Evolutionary conservation across 2,888 invertebrate genomes (phyloP), one percentile per base, ranked within the genome.

Genomic region (Adelognathus sp.): DNA sequence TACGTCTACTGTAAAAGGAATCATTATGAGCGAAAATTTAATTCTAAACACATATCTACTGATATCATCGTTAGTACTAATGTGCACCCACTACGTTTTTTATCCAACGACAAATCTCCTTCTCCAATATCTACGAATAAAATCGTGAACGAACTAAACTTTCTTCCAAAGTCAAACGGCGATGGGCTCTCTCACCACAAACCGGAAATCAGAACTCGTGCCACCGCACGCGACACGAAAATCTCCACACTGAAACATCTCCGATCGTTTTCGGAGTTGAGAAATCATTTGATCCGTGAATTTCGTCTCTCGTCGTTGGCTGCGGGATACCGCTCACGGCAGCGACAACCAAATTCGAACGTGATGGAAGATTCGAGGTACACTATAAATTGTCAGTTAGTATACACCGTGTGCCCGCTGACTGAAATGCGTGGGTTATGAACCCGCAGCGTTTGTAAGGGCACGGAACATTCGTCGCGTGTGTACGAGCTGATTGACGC

Each of bases 301-400:
- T 39, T 60, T n/a, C 66, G 31, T 60, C 39, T 64, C 36, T 50
- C 6, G n/a, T n/a, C n/a, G n/a, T n/a, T 52, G 50, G 16, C 44
- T 46, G 58, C 14, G 56, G 46, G n/a, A n/a, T 56, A 24, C 31
- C 33, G 44, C 56, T 56, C 56, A 54, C 54, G 29, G 41, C 31
- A 33, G 27, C 44, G 36, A 73, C 58, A 33, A n/a, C 31, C 69
- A 46, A 67, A 77, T 72, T 77, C 72, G 56, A 72, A 66, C 50
- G 64, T 66, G 66, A 71, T 27, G 33, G n/a, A 56, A 29, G 18
- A 46, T 31, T 58, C 36, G 33, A 52, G 66, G 54, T 72, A 44
- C 33, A 72, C 63, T 63, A 54, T 36, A 60, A n/a, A n/a, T n/a
- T n/a, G n/a, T n/a, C n/a, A n/a, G n/a, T n/a, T n/a, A n/a, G n/a